Base-by-base conservation (phyloP, 2,797 vertebrate genomes). In the Meriones psammophilus region DNA sequence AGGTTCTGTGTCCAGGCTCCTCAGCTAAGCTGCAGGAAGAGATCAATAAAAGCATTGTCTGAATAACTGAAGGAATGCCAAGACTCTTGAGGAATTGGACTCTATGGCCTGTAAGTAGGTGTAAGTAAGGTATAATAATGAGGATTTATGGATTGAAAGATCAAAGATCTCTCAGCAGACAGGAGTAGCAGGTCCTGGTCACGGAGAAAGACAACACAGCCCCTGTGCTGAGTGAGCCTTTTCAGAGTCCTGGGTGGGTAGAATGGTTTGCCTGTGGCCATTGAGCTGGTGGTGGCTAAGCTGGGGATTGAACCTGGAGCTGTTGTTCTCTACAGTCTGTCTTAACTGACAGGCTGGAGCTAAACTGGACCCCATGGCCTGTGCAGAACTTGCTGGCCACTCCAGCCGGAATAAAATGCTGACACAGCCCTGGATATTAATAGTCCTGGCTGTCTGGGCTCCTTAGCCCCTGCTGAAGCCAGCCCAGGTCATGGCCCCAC, bases 401-500 rank as follows among this genome's bases (percentile, higher is more conserved):
- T 88, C 77, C 9, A 60, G 66, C 24, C 54, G 71, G 54, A 46
- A 20, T 3, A 8, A 95, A 89, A n/a, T 68, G 96, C 96, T 97
- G 97, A 96, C 93, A 71, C 62, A 84, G 33, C 62, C 62, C n/a
- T 62, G 85, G 89, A 39, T 97, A 96, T 97, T 94, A 95, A 97
- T 96, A 97, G 84, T 62, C 62, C 68, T 58, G 0, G 50, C 73
- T 84, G 26, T 50, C 78, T 28, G 18, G 88, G 60, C 33, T 84
- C 42, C 87, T 94, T 12, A 81, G 71, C 39, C 39, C 58, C 71
- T 36, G 15, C 46, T 58, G 46, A 89, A 92, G 93, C 54, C 54
- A 33, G 64, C 26, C 0, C 1, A 30, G 87, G 66, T 33, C 84
- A 56, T 36, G 83, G n/a, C 90, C 83, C 56, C 10, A 22, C 0